Evolutionary conservation across 2,888 invertebrate genomes (phyloP).

Genomic region (Lasioglossum calceatum): DNA sequence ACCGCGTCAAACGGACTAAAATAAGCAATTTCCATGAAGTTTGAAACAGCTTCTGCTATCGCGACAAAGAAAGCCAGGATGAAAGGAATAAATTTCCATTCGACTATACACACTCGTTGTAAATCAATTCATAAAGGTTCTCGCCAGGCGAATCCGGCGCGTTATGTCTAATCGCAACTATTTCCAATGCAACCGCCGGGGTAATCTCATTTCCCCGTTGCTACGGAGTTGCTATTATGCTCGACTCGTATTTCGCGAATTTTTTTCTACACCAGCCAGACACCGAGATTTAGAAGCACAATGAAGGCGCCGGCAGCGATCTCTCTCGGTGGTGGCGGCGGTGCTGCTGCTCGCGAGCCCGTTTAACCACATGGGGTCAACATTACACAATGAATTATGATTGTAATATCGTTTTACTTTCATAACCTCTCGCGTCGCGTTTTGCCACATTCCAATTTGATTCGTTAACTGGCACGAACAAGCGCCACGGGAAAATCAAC

Average conservation of each 20-base stretch:
- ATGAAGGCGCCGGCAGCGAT: slow-evolving; percentile 5
- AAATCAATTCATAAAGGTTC: not conserved
- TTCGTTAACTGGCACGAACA: slow-evolving; percentile 6
- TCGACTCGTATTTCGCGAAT: not conserved
- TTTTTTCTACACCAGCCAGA: not conserved
- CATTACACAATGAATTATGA: slow-evolving; percentile 43
- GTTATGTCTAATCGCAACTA: not conserved
- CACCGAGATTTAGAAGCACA: slow-evolving; percentile 27
- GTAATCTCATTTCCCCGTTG: not conserved
- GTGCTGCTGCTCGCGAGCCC: not conserved
- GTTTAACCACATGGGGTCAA: slow-evolving; percentile 42
- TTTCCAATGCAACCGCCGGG: not conserved
- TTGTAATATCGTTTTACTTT: slow-evolving; percentile 44
- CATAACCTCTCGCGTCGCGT: slow-evolving; percentile 21
- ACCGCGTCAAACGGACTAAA: not conserved
- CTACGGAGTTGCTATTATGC: not conserved
- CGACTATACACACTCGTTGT: not conserved
- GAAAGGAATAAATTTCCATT: slow-evolving; percentile 6
- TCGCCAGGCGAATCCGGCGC: not conserved
- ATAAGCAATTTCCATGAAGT: not conserved
- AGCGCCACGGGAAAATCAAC: slow-evolving; percentile 26
- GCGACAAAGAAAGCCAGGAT: not conserved
- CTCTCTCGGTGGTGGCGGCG: not conserved
- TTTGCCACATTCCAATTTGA: slow-evolving; percentile 22
- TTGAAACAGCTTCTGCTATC: not conserved